These are phyloP conservation scores for Hippocampus guttulatus DNA, from an alignment of 2,113 vertebrate species.

Conservation along the genomic window DNA sequence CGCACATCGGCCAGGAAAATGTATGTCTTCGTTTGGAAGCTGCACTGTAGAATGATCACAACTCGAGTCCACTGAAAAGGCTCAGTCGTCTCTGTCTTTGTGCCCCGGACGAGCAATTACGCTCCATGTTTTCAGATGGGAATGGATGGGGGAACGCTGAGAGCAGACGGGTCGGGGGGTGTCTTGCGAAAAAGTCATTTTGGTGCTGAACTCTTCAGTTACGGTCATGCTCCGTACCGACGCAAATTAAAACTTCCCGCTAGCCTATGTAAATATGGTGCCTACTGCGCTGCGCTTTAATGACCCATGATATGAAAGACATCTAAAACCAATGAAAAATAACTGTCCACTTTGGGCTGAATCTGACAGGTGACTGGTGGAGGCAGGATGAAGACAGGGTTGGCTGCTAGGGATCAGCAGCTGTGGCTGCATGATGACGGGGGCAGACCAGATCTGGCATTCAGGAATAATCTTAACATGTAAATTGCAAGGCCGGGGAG, in stretches of 20 bases:
- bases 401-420: slow-evolving; percentile 14
- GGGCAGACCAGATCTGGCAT: slow-evolving; percentile 52
- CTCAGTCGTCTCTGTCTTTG: slow-evolving; percentile 61
- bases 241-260: slow-evolving; percentile 76
- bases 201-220: slow-evolving; percentile 74
- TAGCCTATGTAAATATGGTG: slow-evolving; percentile 76
- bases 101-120: slow-evolving; percentile 75
- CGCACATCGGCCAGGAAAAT: slow-evolving; percentile 42
- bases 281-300: slow-evolving; percentile 76
- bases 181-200: slow-evolving; percentile 75
- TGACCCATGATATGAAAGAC: slow-evolving; percentile 81
- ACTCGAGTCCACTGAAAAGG: slow-evolving; percentile 46
- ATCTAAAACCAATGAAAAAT: slow-evolving; percentile 73
- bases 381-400: slow-evolving; percentile 50
- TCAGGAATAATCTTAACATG: slow-evolving; percentile 67
- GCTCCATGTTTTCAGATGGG: slow-evolving; percentile 66
- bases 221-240: slow-evolving; percentile 76
- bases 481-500: slow-evolving; percentile 58
- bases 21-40: slow-evolving; percentile 36
- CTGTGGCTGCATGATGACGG: slow-evolving; percentile 31
- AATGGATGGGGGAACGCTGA: slow-evolving; percentile 23
- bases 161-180: slow-evolving; percentile 17
- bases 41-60: slow-evolving; percentile 50
- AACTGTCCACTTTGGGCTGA: slow-evolving; percentile 72
- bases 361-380: slow-evolving; percentile 75